Conservation (phyloP, 1,140 invertebrate genomes). For the Hyles euphorbiae region DNA sequence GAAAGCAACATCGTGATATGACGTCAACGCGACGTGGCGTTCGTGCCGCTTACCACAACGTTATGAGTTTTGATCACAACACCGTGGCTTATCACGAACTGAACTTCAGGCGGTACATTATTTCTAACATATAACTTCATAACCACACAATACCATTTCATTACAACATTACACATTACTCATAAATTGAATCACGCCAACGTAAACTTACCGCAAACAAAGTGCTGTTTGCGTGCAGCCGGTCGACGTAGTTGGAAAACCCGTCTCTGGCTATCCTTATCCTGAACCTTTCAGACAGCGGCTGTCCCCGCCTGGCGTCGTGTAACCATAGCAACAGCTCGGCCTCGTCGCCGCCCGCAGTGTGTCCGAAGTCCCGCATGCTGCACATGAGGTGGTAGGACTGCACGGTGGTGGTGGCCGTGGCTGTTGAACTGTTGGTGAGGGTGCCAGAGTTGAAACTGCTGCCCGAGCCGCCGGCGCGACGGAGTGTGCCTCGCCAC, state of each 20-base stretch:
- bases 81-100: too few species aligned
- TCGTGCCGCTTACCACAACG: too few species aligned
- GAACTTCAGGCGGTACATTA: too few species aligned
- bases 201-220: slow-evolving; percentile 86
- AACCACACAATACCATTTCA: too few species aligned
- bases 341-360: slow-evolving; percentile 89
- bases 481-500: slow-evolving; percentile 82
- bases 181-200: too few species aligned
- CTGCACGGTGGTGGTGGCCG: slow-evolving; percentile 59
- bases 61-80: too few species aligned
- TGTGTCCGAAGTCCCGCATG: slow-evolving; percentile 91
- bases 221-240: slow-evolving; percentile 90
- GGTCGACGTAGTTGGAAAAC: slow-evolving; percentile 92
- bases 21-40: too few species aligned
- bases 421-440: slow-evolving; percentile 34
- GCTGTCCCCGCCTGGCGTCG: slow-evolving; percentile 83
- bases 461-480: slow-evolving; percentile 66
- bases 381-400: slow-evolving; percentile 91
- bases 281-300: slow-evolving; percentile 90
- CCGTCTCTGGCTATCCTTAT: slow-evolving; percentile 92
- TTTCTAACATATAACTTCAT: too few species aligned
- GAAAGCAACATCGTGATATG: too few species aligned
- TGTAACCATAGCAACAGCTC: slow-evolving; percentile 93
- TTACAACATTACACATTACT: too few species aligned
- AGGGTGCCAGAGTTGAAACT: slow-evolving; percentile 61